These are phyloP conservation scores for Bradypodion ventrale DNA, from an alignment of 2,797 vertebrate species.

Conservation along the genomic window DNA sequence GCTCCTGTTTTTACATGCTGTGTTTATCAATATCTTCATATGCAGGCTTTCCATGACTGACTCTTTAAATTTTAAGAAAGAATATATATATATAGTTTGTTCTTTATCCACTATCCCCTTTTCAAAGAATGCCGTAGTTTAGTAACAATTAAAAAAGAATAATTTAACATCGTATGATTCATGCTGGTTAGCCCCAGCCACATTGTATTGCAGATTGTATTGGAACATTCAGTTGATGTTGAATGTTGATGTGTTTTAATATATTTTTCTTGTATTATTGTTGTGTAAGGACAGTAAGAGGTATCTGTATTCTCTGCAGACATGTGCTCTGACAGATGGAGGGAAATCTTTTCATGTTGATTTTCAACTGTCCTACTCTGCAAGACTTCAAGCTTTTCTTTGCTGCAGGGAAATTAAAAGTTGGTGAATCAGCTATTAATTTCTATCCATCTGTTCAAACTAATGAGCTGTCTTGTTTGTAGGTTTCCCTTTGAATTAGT, in stretches of 20 bases:
- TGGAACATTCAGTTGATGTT: slow-evolving; percentile 54
- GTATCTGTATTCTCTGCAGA: slow-evolving; percentile 72
- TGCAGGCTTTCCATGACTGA: slow-evolving; percentile 7
- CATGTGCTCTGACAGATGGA: slow-evolving; percentile 83
- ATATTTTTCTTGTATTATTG: slow-evolving; percentile 59
- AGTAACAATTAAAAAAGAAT: background rate
- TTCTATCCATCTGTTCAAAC: slow-evolving; percentile 90
- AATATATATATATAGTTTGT: slow-evolving; percentile 17
- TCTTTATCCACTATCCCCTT: background rate
- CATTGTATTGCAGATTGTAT: slow-evolving; percentile 40
- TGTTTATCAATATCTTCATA: background rate
- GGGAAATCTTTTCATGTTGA: slow-evolving; percentile 78
- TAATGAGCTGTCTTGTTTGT: slow-evolving; percentile 84
- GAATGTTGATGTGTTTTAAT: slow-evolving; percentile 63
- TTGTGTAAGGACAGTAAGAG: slow-evolving; percentile 70
- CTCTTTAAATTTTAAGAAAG: slow-evolving; percentile 33
- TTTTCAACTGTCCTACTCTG: slow-evolving; percentile 77
- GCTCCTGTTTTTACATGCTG: background rate
- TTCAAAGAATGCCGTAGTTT: slow-evolving; percentile 28
- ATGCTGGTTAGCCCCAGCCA: slow-evolving; percentile 29
- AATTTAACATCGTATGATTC: slow-evolving; percentile 41
- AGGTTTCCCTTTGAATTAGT: slow-evolving; percentile 81
- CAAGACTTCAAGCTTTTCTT: slow-evolving; percentile 77
- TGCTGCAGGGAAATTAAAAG: slow-evolving; percentile 85
- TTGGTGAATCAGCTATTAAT: slow-evolving; percentile 86